phyloP scores from a whole-genome alignment of 1,140 invertebrate genomes.

The Apis cerana region DNA sequence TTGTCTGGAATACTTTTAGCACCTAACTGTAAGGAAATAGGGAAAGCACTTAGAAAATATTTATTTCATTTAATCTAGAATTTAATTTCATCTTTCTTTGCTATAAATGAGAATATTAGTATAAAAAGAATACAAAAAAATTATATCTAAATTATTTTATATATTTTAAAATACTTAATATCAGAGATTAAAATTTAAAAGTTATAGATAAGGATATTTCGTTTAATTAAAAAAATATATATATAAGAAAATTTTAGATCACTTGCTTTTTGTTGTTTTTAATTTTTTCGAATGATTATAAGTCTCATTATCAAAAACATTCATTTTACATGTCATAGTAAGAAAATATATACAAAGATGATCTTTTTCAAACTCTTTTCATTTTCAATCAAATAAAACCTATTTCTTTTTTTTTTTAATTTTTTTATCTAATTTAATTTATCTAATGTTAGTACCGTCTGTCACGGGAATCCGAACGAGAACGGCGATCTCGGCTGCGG shows the following conservation, averaged over 20 bases:
- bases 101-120: not conserved
- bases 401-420: constrained; percentile 4
- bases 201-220: too few relatives aligned
- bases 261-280: too few relatives aligned
- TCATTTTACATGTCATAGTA: too few relatives aligned
- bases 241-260: too few relatives aligned
- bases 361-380: not conserved
- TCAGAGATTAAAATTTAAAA: not conserved
- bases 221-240: too few relatives aligned
- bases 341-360: not conserved
- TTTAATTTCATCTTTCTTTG: not conserved
- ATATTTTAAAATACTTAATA: not conserved
- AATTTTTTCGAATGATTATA: too few relatives aligned
- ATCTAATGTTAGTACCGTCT: constrained; percentile 77
- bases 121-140: not conserved
- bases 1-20: constrained; percentile 66
- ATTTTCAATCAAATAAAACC: not conserved
- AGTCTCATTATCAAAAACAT: too few relatives aligned
- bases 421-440: constrained; percentile 21
- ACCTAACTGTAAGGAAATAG: constrained; percentile 72
- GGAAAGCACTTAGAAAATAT: constrained; percentile 50
- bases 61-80: too few relatives aligned
- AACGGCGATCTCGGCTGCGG: constrained; percentile 79
- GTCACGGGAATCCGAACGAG: constrained; percentile 80
- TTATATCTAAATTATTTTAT: not conserved